Base-by-base conservation (phyloP, 2,113 vertebrate species). In the Ciconia maguari region DNA sequence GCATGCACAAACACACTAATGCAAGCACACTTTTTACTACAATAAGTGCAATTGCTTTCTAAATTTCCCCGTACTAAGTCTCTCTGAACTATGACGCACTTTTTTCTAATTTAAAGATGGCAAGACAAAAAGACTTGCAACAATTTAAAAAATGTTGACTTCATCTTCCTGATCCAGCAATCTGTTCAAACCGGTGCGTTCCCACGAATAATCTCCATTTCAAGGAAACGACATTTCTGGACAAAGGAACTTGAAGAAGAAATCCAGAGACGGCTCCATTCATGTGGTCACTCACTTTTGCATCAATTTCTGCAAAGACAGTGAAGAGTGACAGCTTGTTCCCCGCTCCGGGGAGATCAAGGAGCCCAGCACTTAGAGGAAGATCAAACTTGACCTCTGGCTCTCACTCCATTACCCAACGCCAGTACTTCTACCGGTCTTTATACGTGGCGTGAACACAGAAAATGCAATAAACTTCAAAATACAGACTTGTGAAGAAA, bases 381-480 rank as follows among this genome's bases (percentile, higher is more conserved):
- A 91, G 83, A 93, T 94, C 94, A 87, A 55, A 85, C 91, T 7
- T 48, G 81, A 95, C 87, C 93, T 82, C 83, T 89, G 81, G 57
- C 69, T 93, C 81, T 36, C 61, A 20, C 54, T 64, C 87, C 52
- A 30, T 57, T 80, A 36, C 78, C 82, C 89, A 80, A 41, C 0
- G 9, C 62, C 49, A 58, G 41, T 11, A 15, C 26, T 87, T n/a
- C 55, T 41, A 48, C 76, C 46, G 13, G 25, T 13, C 58, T 32
- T 74, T 34, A n/a, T 9, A 11, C 1, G 7, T 0, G 8, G 11
- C 84, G 34, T 3, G 46, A 92, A 46, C 46, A 54, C 32, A 84
- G 51, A 76, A 90, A 93, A 80, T 1, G 60, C 64, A 89, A 91
- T 51, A 52, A 93, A 82, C 48, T 86, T 94, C 94, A 84, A 82